Conservation (phyloP, 2,113 vertebrate species). For the Hepsetus odoe region DNA sequence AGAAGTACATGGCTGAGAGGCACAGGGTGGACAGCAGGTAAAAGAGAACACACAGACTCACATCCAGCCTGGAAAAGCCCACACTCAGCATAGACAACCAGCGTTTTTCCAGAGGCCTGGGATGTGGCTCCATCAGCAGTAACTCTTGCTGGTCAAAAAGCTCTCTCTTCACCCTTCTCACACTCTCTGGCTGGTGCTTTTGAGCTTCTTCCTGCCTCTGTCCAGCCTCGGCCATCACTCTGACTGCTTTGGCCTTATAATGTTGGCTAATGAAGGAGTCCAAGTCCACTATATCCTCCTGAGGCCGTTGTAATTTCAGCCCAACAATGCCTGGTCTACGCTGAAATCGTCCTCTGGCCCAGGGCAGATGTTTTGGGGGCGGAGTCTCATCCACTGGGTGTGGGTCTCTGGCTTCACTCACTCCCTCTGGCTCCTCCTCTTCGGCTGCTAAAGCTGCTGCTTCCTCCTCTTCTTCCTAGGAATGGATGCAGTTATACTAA, state of each 20-base stretch:
- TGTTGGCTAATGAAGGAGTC: conserved; percentile 82
- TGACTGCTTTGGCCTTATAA: conserved; percentile 76
- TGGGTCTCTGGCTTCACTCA: conserved; percentile 40
- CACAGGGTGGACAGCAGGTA: conserved; percentile 87
- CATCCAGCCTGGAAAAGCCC: conserved; percentile 85
- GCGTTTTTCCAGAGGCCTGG: conserved; percentile 50
- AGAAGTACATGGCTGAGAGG: conserved; percentile 85
- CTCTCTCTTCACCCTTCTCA: conserved; percentile 63
- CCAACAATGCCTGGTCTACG: conserved; percentile 44
- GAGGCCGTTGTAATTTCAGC: conserved; percentile 48
- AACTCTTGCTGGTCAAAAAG: conserved; percentile 52
- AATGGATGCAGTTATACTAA: not conserved
- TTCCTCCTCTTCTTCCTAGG: conserved; percentile 44
- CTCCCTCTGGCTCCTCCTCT: conserved; percentile 32
- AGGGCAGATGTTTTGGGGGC: conserved; percentile 53
- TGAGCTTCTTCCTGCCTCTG: conserved; percentile 41
- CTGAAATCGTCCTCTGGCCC: conserved; percentile 38
- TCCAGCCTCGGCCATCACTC: not conserved
- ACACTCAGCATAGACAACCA: conserved; percentile 83
- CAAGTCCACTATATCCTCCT: conserved; percentile 84
- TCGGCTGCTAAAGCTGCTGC: conserved; percentile 45
- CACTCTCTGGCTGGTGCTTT: conserved; percentile 52
- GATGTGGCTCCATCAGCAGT: conserved; percentile 28
- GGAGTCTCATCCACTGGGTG: conserved; percentile 37
- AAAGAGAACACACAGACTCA: conserved; percentile 87